These are phyloP conservation scores for Leptocoma aspasia DNA, from an alignment of 2,113 vertebrate species.

Conservation along the genomic window DNA sequence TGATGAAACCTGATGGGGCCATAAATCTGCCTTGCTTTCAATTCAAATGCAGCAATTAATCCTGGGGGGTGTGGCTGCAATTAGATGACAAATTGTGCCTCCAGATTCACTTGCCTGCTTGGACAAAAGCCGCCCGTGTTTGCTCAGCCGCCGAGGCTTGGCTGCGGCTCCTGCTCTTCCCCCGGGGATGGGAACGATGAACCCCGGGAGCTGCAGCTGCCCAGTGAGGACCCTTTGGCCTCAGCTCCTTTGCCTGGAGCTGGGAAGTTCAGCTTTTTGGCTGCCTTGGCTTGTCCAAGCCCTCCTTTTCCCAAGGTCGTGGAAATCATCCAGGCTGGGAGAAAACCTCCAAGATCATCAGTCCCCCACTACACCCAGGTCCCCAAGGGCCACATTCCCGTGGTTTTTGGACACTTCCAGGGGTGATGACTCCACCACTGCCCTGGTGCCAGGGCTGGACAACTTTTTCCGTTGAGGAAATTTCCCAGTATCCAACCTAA, in stretches of 20 bases:
- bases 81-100: conserved; percentile 60
- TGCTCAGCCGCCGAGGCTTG: neutral
- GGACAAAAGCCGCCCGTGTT: neutral
- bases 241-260: neutral
- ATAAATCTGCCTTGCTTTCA: conserved; percentile 11
- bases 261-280: neutral
- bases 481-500: neutral
- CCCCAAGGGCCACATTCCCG: neutral
- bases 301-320: rapidly evolving
- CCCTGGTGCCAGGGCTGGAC: neutral
- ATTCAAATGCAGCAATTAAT: conserved; percentile 31
- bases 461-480: no score
- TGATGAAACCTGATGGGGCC: conserved; percentile 6
- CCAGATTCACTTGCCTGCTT: conserved; percentile 40
- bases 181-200: neutral
- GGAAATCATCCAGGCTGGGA: neutral
- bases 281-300: neutral
- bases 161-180: neutral
- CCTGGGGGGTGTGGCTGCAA: conserved; percentile 28
- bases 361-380: rapidly evolving
- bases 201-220: neutral
- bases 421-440: neutral
- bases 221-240: rapidly evolving
- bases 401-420: neutral
- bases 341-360: neutral